Conservation (phyloP, 1,140 invertebrate species). For the Lucilia cuprina region DNA sequence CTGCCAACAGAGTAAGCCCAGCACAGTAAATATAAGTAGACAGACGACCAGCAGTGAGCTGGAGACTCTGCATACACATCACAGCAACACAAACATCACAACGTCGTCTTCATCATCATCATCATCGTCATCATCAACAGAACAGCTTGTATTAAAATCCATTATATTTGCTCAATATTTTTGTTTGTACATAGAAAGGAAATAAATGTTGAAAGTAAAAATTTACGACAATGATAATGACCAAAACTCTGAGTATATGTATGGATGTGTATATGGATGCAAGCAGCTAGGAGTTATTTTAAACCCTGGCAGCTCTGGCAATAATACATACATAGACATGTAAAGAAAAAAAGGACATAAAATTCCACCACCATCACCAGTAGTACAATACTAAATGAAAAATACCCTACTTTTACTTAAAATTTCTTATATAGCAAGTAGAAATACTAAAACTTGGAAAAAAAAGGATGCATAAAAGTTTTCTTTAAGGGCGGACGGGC, state of each 20-base stretch:
- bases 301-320: neutral
- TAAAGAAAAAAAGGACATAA: neutral
- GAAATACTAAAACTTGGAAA: neutral
- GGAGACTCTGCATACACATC: neutral
- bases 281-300: neutral
- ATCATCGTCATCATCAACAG: neutral
- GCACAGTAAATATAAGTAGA: neutral
- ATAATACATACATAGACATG: neutral
- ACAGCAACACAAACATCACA: neutral
- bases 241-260: neutral
- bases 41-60: neutral
- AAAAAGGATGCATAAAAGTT: conserved; percentile 7
- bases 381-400: neutral
- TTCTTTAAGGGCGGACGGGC: neutral
- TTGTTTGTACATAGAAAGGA: neutral
- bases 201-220: conserved; percentile 26
- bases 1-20: neutral
- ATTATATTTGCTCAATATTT: neutral
- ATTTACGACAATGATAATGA: conserved; percentile 30
- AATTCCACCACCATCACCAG: neutral
- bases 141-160: neutral
- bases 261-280: neutral
- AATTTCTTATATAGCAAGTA: neutral
- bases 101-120: neutral
- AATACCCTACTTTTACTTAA: neutral